Percentiles rank a stretch among this genome's conserved stretches.
phyloP scores from a whole-genome alignment of 2,113 vertebrate genomes.

The Neolamprologus variostigma region DNA sequence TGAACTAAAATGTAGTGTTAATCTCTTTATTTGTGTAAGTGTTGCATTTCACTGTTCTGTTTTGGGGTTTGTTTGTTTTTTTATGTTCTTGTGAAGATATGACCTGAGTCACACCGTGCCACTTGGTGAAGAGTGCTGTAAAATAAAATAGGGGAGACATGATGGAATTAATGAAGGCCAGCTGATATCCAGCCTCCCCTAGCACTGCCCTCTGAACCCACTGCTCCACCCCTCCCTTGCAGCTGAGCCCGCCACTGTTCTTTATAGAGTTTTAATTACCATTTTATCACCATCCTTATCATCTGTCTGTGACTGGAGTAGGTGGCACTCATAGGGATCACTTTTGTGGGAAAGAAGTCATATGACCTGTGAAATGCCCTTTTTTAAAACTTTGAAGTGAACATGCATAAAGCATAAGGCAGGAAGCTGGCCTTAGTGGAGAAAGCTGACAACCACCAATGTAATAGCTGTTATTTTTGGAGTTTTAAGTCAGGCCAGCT shows the following conservation, averaged over 20 bases:
- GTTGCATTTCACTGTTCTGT: background rate
- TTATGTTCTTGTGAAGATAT: background rate
- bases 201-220: background rate
- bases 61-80: background rate
- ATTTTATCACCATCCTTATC: background rate
- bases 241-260: background rate
- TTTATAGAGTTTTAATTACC: background rate
- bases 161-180: background rate
- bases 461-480: background rate
- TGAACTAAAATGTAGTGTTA: background rate
- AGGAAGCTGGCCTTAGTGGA: background rate
- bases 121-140: background rate
- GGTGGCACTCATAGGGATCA: background rate
- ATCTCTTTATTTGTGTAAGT: background rate
- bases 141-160: background rate
- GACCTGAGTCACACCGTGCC: background rate
- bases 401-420: background rate
- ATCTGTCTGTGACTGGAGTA: background rate
- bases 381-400: background rate
- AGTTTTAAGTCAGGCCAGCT: background rate
- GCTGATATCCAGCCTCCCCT: background rate
- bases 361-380: background rate
- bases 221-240: background rate
- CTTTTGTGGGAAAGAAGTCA: background rate
- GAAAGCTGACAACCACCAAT: background rate